These are phyloP conservation scores for Eremophila alpestris DNA, from an alignment of 2,797 vertebrate genomes.

Conservation along the genomic window DNA sequence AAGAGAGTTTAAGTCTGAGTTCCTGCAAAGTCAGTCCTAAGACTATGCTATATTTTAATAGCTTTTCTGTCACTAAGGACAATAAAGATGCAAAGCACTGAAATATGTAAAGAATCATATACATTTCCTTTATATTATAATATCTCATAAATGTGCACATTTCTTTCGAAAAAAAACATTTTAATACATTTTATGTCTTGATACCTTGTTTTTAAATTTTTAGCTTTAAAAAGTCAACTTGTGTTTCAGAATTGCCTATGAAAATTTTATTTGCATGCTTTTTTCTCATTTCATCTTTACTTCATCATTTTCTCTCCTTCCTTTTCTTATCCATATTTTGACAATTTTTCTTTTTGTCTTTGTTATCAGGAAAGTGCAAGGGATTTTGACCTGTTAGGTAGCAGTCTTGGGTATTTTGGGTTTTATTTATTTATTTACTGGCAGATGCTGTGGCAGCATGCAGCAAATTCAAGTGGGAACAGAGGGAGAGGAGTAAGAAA, in stretches of 20 bases:
- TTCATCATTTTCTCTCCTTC: not conserved
- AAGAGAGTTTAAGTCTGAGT: not conserved
- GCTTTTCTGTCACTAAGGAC: not conserved
- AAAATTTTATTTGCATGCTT: not conserved
- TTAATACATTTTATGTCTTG: not conserved
- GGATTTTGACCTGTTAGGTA: not conserved
- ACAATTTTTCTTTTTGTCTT: not conserved
- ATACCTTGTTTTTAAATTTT: not conserved
- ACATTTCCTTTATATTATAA: not conserved
- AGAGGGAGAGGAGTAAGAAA: not conserved
- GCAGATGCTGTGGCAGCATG: not conserved
- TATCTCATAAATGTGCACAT: not conserved
- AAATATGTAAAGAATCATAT: not conserved
- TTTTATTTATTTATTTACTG: not conserved
- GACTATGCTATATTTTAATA: not conserved
- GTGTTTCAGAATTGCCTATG: not conserved
- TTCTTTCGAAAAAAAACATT: not conserved
- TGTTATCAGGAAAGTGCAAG: not conserved
- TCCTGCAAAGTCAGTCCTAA: not conserved
- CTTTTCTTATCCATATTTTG: not conserved
- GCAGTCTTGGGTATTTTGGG: not conserved
- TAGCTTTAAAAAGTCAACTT: not conserved
- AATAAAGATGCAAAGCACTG: not conserved
- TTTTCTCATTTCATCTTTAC: not conserved
- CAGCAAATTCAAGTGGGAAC: slow-evolving; percentile 19